Conservation (phyloP, 1,140 invertebrate species). For the Drosophila pruinosa region DNA sequence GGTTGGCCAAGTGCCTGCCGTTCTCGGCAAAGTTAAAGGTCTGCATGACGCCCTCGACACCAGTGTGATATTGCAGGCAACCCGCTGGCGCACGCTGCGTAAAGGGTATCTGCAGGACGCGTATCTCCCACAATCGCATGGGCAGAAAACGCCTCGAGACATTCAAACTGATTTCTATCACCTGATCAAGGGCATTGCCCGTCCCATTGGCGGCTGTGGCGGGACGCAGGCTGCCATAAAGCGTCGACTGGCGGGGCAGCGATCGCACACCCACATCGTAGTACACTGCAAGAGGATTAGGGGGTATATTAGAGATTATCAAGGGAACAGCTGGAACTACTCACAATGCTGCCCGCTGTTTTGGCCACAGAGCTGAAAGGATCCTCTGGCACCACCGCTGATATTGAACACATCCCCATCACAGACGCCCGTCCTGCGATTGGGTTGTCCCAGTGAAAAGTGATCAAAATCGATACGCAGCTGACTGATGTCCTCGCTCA, state of each 20-base stretch:
- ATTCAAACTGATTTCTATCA: conserved; percentile 67
- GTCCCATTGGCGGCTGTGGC: conserved; percentile 6
- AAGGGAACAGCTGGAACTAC: conserved; percentile 60
- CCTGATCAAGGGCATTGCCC: conserved; percentile 33
- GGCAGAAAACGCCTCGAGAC: conserved; percentile 84
- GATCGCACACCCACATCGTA: conserved; percentile 85
- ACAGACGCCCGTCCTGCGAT: conserved; percentile 89
- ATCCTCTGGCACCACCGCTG: conserved; percentile 84
- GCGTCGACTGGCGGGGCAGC: conserved; percentile 61
- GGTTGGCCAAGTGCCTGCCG: conserved; percentile 90
- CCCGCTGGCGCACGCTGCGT: conserved; percentile 88
- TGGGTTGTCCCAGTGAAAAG: conserved; percentile 91
- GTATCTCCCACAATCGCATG: conserved; percentile 89
- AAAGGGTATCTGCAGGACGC: conserved; percentile 88
- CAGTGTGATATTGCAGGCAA: conserved; percentile 89
- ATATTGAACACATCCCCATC: conserved; percentile 88
- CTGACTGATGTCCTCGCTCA: conserved; percentile 89
- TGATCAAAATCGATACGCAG: conserved; percentile 91
- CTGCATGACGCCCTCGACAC: conserved; percentile 84
- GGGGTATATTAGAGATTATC: conserved; percentile 5
- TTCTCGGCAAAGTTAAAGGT: conserved; percentile 92
- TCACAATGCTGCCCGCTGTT: conserved; percentile 93
- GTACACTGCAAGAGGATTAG: conserved; percentile 84
- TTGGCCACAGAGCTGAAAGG: conserved; percentile 89
- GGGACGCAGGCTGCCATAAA: conserved; percentile 70